Evolutionary conservation across 2,888 invertebrate species (phyloP), one percentile per base, ranked within the genome.

Genomic region (Sinodicranocentrus sp.): DNA sequence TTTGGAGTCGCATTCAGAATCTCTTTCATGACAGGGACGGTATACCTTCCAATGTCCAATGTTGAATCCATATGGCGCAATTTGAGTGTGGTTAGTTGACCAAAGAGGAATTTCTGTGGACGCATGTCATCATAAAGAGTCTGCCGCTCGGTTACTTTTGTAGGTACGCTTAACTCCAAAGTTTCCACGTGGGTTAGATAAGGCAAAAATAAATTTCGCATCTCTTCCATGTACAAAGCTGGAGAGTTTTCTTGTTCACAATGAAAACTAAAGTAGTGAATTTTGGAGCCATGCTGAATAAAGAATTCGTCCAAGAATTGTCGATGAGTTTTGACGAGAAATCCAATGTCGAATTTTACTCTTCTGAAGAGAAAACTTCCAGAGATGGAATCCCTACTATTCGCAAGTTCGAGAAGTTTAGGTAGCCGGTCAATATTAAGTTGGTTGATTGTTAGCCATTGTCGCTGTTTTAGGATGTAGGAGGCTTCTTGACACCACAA

Each of bases 171-270:
- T 8, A 86, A 17, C 25, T 86, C 84, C 5, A 86, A 39, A 10
- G 70, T 23, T 39, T 84, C 73, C 15, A 86, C 52, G 76, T 84
- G 75, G 0, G 75, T 52, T 5, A 86, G 33, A 52, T 33, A 71
- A 17, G 67, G 72, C 10, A 86, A 43, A 61, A 86, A 82, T n/a
- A 86, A 21, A 65, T 84, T 84, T 1, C 84, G 75, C 5, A 86
- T 23, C 44, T 86, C 86, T 54, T 86, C 86, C 13, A 79, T 79
- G 63, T 84, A 84, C 39, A 86, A 79, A 67, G 78, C 43, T 2
- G 72, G 68, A 2, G 71, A 70, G 33, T 78, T 79, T 67, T 86
- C 86, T 71, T 86, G 84, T 8, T 86, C 86, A 59, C 86, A 86
- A 10, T 82, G 67, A 19, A 86, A 48, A 48, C 75, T 77, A 6